Evolutionary conservation across 2,113 vertebrate species (phyloP).

Genomic region (Axis porcinus): DNA sequence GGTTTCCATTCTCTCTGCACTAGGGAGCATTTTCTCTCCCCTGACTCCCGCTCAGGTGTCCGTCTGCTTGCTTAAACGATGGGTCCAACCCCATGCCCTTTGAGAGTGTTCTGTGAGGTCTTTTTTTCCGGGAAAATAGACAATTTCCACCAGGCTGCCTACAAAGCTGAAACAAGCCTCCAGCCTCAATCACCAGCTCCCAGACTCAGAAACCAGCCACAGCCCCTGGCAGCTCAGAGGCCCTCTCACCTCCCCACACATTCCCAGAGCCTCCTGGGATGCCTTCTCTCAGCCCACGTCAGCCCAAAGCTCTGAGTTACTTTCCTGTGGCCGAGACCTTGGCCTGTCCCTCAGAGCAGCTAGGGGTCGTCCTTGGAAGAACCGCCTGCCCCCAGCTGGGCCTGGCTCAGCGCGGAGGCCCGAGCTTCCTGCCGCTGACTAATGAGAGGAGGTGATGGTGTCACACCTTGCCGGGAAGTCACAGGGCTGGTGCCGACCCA

Average conservation of each 20-base stretch:
- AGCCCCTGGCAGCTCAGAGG: neutral
- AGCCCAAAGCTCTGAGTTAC: neutral
- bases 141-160: neutral
- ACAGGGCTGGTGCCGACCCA: conserved; percentile 79
- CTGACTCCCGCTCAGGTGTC: neutral
- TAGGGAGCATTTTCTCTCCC: neutral
- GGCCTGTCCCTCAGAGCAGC: conserved; percentile 35
- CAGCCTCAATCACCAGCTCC: neutral
- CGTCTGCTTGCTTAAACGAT: neutral
- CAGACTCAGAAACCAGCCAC: neutral
- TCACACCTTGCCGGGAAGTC: conserved; percentile 85
- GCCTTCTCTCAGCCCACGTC: neutral
- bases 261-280: neutral
- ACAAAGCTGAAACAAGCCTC: neutral
- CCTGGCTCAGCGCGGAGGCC: conserved; percentile 50
- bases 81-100: neutral
- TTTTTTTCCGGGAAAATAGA: neutral
- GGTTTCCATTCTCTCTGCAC: neutral
- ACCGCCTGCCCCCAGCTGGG: neutral
- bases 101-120: neutral
- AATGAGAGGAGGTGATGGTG: conserved; percentile 82
- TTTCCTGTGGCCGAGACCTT: conserved; percentile 31
- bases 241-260: neutral
- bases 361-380: conserved; percentile 24
- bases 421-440: conserved; percentile 74